Evolutionary conservation across 2,797 vertebrate species (phyloP).

Genomic region (Neosilurus mollespiculum): DNA sequence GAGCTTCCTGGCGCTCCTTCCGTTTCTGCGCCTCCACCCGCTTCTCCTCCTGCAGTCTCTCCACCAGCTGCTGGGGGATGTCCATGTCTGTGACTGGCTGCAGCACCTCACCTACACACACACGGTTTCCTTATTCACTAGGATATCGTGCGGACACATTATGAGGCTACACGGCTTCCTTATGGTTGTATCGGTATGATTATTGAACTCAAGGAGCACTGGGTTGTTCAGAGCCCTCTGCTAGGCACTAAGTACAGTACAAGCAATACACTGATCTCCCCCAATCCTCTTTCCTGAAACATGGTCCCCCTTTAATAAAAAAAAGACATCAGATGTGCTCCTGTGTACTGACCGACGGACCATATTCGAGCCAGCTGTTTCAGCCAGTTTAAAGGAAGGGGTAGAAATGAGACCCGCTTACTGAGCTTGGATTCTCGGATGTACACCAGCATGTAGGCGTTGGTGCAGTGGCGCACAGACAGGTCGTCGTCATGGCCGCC

Average conservation of each 20-base stretch:
- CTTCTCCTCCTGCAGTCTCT: constrained; percentile 96
- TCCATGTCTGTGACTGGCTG: constrained; percentile 94
- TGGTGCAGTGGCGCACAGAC: constrained; percentile 97
- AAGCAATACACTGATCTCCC: no score
- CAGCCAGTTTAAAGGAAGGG: neutral
- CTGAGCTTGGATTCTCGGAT: constrained; percentile 97
- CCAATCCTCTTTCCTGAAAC: neutral
- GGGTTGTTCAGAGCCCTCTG: neutral
- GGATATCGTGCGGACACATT: neutral
- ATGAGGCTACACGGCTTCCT: neutral
- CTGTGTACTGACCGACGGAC: neutral
- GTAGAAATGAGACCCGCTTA: constrained; percentile 67
- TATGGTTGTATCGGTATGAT: neutral
- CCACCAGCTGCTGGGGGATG: constrained; percentile 96
- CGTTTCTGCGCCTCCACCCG: constrained; percentile 97
- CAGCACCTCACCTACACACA: constrained; percentile 87
- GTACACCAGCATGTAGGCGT: constrained; percentile 98
- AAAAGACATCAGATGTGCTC: no score
- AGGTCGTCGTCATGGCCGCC: constrained; percentile 96
- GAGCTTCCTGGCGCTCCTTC: constrained; percentile 97
- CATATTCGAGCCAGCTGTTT: neutral
- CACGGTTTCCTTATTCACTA: neutral
- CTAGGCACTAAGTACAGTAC: neutral
- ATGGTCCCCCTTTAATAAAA: no score
- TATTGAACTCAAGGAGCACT: neutral